A percentile compares a stretch with the other conserved stretches of the same genome.
Evolutionary conservation across 2,113 vertebrate species (phyloP).

Genomic region (Boleophthalmus pectinirostris): DNA sequence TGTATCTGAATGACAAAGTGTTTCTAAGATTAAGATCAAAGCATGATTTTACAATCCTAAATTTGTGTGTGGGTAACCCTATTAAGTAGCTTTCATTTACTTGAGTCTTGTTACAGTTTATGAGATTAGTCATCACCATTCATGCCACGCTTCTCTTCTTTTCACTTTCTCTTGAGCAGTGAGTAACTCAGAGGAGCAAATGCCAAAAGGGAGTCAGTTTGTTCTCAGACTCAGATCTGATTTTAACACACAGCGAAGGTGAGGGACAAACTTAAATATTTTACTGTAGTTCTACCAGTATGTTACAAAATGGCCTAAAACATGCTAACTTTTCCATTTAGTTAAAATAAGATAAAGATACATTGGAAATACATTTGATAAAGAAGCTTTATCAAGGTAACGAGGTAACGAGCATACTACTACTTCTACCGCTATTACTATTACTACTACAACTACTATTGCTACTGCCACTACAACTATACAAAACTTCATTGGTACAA

Average conservation of each 20-base stretch:
- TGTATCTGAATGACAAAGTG: too few relatives aligned
- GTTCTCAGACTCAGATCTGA: constrained; percentile 18
- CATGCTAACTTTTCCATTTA: not conserved
- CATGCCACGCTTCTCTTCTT: constrained; percentile 34
- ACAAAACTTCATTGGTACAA: not conserved
- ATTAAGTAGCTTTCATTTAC: not conserved
- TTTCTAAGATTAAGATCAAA: too few relatives aligned
- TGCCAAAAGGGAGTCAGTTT: not conserved
- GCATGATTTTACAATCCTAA: too few relatives aligned
- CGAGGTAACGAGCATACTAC: not conserved
- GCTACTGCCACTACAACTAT: not conserved
- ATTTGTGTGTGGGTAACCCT: too few relatives aligned
- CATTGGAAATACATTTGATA: too few relatives aligned
- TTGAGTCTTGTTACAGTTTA: not conserved
- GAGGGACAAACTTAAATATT: not conserved
- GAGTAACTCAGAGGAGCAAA: constrained; percentile 3
- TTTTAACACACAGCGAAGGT: constrained; percentile 1
- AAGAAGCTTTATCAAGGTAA: too few relatives aligned
- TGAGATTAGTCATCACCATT: not conserved
- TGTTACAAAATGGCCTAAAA: too few relatives aligned
- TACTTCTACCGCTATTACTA: not conserved
- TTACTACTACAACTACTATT: not conserved
- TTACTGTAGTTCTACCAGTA: not conserved
- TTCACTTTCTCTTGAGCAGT: constrained; percentile 23
- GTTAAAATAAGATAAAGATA: not conserved